phyloP scores from a whole-genome alignment of 2,113 vertebrate species.

The Takifugu bimaculatus region DNA sequence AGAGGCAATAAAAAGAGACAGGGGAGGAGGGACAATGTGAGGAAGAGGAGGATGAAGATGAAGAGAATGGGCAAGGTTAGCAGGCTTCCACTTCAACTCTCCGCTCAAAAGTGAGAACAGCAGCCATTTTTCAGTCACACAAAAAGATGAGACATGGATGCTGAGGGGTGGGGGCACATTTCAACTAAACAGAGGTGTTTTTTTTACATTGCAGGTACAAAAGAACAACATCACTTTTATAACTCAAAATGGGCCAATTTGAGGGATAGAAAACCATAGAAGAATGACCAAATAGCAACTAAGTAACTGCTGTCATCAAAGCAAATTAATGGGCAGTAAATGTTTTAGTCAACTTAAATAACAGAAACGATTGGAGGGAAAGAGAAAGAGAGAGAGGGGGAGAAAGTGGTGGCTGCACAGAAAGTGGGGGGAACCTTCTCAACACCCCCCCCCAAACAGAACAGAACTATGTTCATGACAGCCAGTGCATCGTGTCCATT shows the following conservation, averaged over 20 bases:
- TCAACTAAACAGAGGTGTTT: background rate
- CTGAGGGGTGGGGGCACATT: background rate
- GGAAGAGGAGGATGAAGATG: slow-evolving; percentile 16
- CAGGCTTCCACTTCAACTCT: slow-evolving; percentile 20
- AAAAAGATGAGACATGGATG: slow-evolving; percentile 5
- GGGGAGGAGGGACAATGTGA: slow-evolving; percentile 10
- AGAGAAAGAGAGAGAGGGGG: no score
- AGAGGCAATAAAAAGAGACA: background rate
- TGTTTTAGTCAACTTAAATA: no score
- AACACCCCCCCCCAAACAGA: no score
- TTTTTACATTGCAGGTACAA: slow-evolving; percentile 1
- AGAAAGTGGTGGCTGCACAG: no score
- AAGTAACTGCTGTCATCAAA: no score
- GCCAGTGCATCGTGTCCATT: no score
- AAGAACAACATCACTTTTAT: background rate
- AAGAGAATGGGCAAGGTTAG: slow-evolving; percentile 14
- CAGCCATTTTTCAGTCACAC: slow-evolving; percentile 8
- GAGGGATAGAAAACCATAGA: background rate
- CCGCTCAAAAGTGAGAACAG: slow-evolving; percentile 18
- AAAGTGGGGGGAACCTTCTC: no score
- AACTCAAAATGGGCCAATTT: background rate
- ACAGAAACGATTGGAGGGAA: no score
- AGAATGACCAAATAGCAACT: no score
- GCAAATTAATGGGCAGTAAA: no score
- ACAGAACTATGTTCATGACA: no score